These are phyloP conservation scores for Ursus arctos DNA, from an alignment of 2,113 vertebrate species.

Conservation along the genomic window DNA sequence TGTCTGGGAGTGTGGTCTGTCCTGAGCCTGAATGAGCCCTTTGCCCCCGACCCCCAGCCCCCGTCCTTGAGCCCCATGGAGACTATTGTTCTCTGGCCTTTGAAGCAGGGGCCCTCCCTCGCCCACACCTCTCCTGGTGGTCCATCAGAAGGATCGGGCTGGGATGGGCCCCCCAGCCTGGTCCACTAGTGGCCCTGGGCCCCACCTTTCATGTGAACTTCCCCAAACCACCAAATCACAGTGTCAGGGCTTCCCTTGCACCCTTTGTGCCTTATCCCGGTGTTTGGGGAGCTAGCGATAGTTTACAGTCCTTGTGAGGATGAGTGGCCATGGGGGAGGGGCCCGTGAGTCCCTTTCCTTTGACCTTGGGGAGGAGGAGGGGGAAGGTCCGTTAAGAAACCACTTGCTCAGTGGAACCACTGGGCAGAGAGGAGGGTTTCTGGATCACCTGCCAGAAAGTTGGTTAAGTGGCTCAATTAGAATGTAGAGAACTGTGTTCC, in stretches of 20 bases:
- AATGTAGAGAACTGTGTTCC: fast-evolving
- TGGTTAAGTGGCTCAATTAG: fast-evolving
- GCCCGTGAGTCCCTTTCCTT: fast-evolving
- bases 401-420: too few species aligned
- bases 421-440: background rate
- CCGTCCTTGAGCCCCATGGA: background rate
- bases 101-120: background rate
- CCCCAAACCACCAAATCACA: fast-evolving
- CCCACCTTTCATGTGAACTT: background rate
- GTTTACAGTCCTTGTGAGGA: background rate
- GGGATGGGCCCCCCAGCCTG: too few species aligned
- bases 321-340: background rate
- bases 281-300: background rate
- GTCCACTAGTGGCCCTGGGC: background rate
- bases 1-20: fast-evolving
- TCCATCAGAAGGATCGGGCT: background rate
- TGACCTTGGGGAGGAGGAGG: background rate
- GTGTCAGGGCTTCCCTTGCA: background rate
- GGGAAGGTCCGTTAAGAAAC: background rate
- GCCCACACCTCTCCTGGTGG: background rate
- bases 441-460: background rate
- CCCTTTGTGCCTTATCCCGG: background rate
- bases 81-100: background rate
- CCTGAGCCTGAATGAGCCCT: background rate
- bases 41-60: background rate